phyloP scores from a whole-genome alignment of 2,797 vertebrate species.

The Liparis tanakae region DNA sequence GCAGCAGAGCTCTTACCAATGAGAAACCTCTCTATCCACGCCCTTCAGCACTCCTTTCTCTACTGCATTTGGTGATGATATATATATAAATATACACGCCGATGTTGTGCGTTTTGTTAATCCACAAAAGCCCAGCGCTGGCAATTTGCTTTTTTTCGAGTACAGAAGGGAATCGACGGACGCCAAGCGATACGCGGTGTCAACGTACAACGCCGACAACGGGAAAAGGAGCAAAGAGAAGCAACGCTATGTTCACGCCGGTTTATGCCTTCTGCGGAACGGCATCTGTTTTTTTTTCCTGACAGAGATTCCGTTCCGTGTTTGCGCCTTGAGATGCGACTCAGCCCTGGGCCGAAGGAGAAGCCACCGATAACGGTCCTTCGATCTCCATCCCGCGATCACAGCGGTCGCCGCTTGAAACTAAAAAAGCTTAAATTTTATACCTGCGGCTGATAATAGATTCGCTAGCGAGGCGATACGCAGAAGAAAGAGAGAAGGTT shows the following conservation, averaged over 20 bases:
- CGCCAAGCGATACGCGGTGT: slow-evolving; percentile 37
- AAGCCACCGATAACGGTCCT: slow-evolving; percentile 31
- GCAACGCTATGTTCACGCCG: slow-evolving; percentile 25
- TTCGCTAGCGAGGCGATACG: slow-evolving; percentile 27
- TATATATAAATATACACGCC: slow-evolving; percentile 37
- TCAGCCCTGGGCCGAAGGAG: slow-evolving; percentile 42
- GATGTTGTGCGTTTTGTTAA: slow-evolving; percentile 45
- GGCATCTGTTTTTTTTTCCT: slow-evolving; percentile 35
- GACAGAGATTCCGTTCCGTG: slow-evolving; percentile 26
- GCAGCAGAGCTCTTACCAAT: slow-evolving; percentile 70
- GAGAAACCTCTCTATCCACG: slow-evolving; percentile 60
- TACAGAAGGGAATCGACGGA: slow-evolving; percentile 45
- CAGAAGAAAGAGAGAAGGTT: slow-evolving; percentile 8
- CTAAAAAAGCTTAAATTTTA: slow-evolving; percentile 29
- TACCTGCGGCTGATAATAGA: slow-evolving; percentile 44
- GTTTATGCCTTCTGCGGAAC: slow-evolving; percentile 40
- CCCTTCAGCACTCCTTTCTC: slow-evolving; percentile 46
- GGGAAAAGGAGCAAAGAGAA: slow-evolving; percentile 48
- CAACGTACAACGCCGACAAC: slow-evolving; percentile 43
- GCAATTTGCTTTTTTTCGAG: slow-evolving; percentile 40
- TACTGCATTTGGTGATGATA: slow-evolving; percentile 49
- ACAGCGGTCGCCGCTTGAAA: slow-evolving; percentile 10
- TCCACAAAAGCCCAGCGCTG: slow-evolving; percentile 39
- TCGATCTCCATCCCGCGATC: slow-evolving; percentile 25
- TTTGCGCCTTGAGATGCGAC: slow-evolving; percentile 34